Evolutionary conservation across 2,113 vertebrate genomes (phyloP).

Genomic region (Rhinoderma darwinii): DNA sequence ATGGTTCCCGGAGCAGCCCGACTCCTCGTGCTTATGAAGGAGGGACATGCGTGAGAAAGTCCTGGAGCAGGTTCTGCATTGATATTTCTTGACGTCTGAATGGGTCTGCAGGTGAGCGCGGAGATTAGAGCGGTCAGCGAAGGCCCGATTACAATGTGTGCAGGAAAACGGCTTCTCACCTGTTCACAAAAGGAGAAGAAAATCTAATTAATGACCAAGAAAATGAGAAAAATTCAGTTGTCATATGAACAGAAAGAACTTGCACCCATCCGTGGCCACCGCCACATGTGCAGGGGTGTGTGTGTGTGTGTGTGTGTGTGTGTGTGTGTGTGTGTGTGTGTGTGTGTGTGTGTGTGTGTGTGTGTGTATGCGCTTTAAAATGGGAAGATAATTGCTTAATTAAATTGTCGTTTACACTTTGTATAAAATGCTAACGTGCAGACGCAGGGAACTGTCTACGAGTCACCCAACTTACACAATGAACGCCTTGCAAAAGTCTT

Average conservation of each 20-base stretch:
- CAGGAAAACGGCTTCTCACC: constrained; percentile 97
- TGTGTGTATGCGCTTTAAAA: neutral
- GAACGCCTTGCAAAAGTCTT: constrained; percentile 61
- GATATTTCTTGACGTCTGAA: constrained; percentile 98
- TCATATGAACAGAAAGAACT: neutral
- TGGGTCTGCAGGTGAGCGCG: constrained; percentile 97
- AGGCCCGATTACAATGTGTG: constrained; percentile 92
- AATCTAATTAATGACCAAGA: neutral
- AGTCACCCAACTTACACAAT: constrained; percentile 69
- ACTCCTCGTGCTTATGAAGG: constrained; percentile 91
- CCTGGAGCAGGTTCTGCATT: constrained; percentile 87
- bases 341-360: no score
- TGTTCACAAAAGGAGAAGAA: constrained; percentile 65
- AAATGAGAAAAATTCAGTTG: neutral
- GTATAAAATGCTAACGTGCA: constrained; percentile 22
- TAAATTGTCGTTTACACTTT: neutral
- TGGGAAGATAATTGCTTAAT: neutral
- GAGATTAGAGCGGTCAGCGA: constrained; percentile 96
- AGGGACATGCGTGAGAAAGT: constrained; percentile 99
- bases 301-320: no score
- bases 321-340: no score
- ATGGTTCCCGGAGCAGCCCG: constrained; percentile 82
- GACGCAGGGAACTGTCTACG: neutral
- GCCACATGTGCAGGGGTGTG: no score
- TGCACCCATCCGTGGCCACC: neutral